A percentile compares a stretch with the other conserved stretches of the same genome.
Evolutionary conservation across 2,888 invertebrate species (phyloP).

Genomic region (Drosophila neonasuta): DNA sequence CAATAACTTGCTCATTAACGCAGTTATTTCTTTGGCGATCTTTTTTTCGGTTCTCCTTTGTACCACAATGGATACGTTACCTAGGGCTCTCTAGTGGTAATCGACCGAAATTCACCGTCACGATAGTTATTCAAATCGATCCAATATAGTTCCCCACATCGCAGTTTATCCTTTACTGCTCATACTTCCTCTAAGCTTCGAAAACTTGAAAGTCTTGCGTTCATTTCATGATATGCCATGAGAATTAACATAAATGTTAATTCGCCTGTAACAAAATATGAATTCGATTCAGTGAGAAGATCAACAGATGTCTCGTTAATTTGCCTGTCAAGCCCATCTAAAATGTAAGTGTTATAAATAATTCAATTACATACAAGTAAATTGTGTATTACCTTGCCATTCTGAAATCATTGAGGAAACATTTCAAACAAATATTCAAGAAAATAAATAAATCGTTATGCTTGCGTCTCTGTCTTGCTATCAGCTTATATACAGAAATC

Average conservation of each 20-base stretch:
- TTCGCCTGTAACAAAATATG: constrained; percentile 1
- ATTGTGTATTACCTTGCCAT: neutral
- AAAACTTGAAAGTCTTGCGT: neutral
- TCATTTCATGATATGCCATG: neutral
- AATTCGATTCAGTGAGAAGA: neutral
- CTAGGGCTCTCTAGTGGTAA: too few relatives aligned
- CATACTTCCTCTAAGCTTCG: neutral
- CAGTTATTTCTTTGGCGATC: too few relatives aligned
- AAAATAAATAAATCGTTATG: neutral
- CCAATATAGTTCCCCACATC: neutral
- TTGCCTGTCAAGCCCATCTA: too few relatives aligned
- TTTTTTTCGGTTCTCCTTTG: too few relatives aligned
- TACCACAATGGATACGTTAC: too few relatives aligned
- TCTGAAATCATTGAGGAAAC: neutral
- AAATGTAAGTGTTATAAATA: too few relatives aligned
- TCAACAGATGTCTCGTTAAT: too few relatives aligned
- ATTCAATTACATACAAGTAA: too few relatives aligned
- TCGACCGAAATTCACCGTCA: too few relatives aligned
- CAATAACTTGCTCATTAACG: too few relatives aligned
- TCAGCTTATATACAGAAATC: constrained; percentile 3
- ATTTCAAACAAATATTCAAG: neutral
- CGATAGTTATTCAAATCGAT: neutral
- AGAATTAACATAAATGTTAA: neutral
- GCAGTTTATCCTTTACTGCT: neutral
- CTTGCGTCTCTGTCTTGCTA: neutral